Percentiles rank a stretch among this genome's conserved stretches.
phyloP scores from a whole-genome alignment of 2,797 vertebrate genomes.

The Coccyzus lansbergi region DNA sequence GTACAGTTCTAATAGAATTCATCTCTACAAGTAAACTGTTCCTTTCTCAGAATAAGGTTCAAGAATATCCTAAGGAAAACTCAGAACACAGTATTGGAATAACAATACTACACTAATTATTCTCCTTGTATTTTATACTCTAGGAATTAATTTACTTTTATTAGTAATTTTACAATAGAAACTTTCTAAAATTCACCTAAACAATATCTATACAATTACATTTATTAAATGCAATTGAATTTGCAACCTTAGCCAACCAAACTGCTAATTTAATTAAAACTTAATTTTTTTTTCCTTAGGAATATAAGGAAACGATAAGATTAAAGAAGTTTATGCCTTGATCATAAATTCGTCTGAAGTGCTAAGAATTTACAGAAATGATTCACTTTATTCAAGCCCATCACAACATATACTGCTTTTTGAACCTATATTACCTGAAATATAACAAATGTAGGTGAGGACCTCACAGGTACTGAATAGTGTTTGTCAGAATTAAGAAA shows the following conservation, averaged over 20 bases:
- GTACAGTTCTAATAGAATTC: slow-evolving; percentile 62
- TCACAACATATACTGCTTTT: not conserved
- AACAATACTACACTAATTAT: not conserved
- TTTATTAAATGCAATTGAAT: not conserved
- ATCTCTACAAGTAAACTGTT: slow-evolving; percentile 48
- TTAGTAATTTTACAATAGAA: not conserved
- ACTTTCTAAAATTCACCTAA: not conserved
- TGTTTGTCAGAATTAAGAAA: not conserved
- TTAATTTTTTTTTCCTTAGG: not conserved
- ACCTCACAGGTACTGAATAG: not conserved
- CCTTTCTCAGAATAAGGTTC: slow-evolving; percentile 33
- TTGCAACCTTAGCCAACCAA: not conserved
- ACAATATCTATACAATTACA: not conserved
- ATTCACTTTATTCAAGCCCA: not conserved
- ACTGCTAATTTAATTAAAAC: not conserved
- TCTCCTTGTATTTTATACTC: not conserved
- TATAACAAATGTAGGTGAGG: not conserved
- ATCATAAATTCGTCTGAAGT: not conserved
- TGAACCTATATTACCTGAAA: not conserved
- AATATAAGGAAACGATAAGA: not conserved
- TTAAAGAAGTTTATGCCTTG: not conserved
- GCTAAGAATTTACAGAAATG: not conserved
- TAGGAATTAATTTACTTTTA: not conserved
- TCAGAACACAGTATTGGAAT: not conserved
- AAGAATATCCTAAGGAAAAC: slow-evolving; percentile 20